Evolutionary conservation across 1,140 invertebrate genomes (phyloP).

Genomic region (Meloidogyne exigua): DNA sequence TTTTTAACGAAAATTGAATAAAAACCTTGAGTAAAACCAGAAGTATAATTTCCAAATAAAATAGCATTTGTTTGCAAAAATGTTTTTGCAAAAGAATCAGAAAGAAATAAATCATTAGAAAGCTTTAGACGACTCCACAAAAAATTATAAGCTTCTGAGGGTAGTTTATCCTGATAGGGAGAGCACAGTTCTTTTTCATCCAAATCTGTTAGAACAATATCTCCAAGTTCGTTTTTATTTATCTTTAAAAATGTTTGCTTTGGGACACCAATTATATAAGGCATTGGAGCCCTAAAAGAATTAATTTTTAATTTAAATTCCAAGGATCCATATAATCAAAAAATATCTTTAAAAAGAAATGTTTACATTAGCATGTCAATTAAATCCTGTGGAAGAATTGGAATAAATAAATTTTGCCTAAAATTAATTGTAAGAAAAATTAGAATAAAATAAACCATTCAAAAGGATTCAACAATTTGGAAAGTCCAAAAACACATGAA

Average conservation of each 20-base stretch:
- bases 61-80: constrained; percentile 54
- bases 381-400: constrained; percentile 49
- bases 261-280: constrained; percentile 59
- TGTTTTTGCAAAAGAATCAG: constrained; percentile 37
- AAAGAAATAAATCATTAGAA: constrained; percentile 38
- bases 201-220: constrained; percentile 36
- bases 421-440: constrained; percentile 31
- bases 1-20: neutral
- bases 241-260: constrained; percentile 41
- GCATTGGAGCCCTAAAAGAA: constrained; percentile 59
- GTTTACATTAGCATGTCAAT: constrained; percentile 52
- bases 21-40: constrained; percentile 31
- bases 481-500: constrained; percentile 54
- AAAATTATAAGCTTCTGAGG: constrained; percentile 25
- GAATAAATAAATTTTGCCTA: constrained; percentile 58
- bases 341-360: neutral
- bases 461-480: constrained; percentile 52
- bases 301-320: too few relatives aligned
- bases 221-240: constrained; percentile 36
- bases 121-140: constrained; percentile 24
- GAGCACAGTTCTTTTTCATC: constrained; percentile 33
- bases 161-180: constrained; percentile 28
- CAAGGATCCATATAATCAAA: too few relatives aligned
- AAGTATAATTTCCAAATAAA: constrained; percentile 50
- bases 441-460: constrained; percentile 40